A percentile compares a stretch with the other conserved stretches of the same genome.
phyloP scores from a whole-genome alignment of 2,888 invertebrate genomes.

The Eurytoma adleriae region DNA sequence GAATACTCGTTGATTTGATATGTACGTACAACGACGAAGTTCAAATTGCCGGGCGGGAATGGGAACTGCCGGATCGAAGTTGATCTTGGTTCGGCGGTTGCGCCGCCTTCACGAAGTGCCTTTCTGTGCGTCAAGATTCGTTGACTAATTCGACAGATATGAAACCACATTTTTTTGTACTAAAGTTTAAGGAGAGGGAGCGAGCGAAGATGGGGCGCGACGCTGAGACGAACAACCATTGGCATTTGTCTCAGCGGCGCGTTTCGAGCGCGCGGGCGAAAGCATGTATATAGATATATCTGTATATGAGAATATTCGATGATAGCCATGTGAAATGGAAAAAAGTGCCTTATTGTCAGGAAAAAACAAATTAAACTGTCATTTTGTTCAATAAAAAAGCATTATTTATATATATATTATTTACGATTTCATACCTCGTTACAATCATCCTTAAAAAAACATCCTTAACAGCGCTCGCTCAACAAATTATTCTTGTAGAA shows the following conservation, averaged over 20 bases:
- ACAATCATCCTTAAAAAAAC: slow-evolving; percentile 33
- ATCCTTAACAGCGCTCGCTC: slow-evolving; percentile 49
- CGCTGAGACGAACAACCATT: slow-evolving; percentile 37
- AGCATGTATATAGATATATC: slow-evolving; percentile 68
- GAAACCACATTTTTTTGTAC: slow-evolving; percentile 39
- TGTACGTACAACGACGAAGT: too few relatives aligned
- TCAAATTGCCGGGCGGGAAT: slow-evolving; percentile 29
- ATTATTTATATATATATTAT: slow-evolving; percentile 71
- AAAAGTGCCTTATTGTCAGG: slow-evolving; percentile 66
- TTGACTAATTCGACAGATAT: slow-evolving; percentile 29
- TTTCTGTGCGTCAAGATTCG: slow-evolving; percentile 46
- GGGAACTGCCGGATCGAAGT: slow-evolving; percentile 48
- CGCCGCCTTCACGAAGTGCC: slow-evolving; percentile 38
- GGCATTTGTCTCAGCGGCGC: slow-evolving; percentile 47
- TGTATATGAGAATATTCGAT: slow-evolving; percentile 65
- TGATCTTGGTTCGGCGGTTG: slow-evolving; percentile 51
- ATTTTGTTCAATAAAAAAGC: slow-evolving; percentile 71
- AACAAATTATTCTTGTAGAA: slow-evolving; percentile 41
- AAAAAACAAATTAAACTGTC: slow-evolving; percentile 64
- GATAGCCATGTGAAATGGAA: slow-evolving; percentile 58
- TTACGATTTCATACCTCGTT: slow-evolving; percentile 40
- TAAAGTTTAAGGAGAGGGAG: background rate
- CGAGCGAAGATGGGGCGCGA: slow-evolving; percentile 23
- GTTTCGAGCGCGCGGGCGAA: slow-evolving; percentile 56
- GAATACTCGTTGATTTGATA: slow-evolving; percentile 53